Percentiles rank a stretch among this genome's conserved stretches.
Evolutionary conservation across 2,888 invertebrate genomes (phyloP).

Genomic region (Drosophila melanosoma): DNA sequence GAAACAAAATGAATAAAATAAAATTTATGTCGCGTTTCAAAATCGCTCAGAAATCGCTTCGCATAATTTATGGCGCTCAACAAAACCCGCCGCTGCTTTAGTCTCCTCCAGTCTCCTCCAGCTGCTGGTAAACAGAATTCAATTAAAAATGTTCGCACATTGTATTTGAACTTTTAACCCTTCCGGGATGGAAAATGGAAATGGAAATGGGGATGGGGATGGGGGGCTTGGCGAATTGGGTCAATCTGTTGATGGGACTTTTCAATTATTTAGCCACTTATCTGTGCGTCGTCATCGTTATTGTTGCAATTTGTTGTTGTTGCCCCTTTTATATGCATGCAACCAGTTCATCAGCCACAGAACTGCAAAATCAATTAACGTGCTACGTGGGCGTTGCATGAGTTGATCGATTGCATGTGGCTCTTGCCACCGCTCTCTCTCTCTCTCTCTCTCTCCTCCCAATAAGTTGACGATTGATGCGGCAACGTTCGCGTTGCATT

Average conservation of each 20-base stretch:
- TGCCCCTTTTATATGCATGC: background rate
- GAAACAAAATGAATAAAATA: slow-evolving; percentile 17
- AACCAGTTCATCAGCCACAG: slow-evolving; percentile 33
- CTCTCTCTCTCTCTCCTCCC: background rate
- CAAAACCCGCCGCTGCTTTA: background rate
- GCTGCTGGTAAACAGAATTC: slow-evolving; percentile 38
- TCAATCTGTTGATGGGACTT: slow-evolving; percentile 69
- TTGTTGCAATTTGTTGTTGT: slow-evolving; percentile 38
- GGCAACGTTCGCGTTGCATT: slow-evolving; percentile 35
- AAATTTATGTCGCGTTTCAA: slow-evolving; percentile 49
- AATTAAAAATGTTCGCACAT: slow-evolving; percentile 62
- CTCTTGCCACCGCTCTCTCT: slow-evolving; percentile 7
- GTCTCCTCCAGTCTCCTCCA: too few relatives aligned
- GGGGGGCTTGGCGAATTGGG: slow-evolving; percentile 52
- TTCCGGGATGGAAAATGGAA: slow-evolving; percentile 12
- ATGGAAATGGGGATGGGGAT: background rate
- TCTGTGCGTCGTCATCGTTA: slow-evolving; percentile 67
- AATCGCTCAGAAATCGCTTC: slow-evolving; percentile 37
- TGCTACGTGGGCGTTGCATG: slow-evolving; percentile 48
- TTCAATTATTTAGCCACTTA: slow-evolving; percentile 60
- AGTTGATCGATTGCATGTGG: slow-evolving; percentile 65
- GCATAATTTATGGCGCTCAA: slow-evolving; percentile 29
- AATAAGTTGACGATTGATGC: slow-evolving; percentile 31
- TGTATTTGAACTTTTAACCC: slow-evolving; percentile 67
- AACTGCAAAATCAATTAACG: slow-evolving; percentile 73